A percentile compares a stretch with the other conserved stretches of the same genome.
Conservation (phyloP, 2,113 vertebrate species). For the Halichoeres trimaculatus region DNA sequence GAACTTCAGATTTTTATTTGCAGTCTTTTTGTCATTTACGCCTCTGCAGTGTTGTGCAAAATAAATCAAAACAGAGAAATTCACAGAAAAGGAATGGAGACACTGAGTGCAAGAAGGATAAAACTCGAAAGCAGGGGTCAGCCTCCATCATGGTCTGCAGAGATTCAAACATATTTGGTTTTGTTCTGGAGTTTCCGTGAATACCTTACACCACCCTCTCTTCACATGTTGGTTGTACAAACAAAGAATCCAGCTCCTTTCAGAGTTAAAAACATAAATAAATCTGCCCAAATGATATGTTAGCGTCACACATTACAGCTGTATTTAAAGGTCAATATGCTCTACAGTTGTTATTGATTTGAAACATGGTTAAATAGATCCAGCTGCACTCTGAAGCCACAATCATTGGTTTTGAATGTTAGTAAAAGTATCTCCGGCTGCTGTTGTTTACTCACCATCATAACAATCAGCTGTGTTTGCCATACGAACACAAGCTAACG, state of each 20-base stretch:
- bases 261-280: neutral
- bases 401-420: slow-evolving; percentile 81
- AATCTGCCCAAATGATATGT: neutral
- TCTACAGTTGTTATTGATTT: neutral
- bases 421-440: neutral
- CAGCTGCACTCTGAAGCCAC: slow-evolving; percentile 77
- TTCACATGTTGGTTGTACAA: neutral
- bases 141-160: neutral
- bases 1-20: slow-evolving; percentile 10
- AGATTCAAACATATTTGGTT: too few relatives aligned
- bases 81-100: too few relatives aligned
- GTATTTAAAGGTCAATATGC: slow-evolving; percentile 4
- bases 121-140: neutral
- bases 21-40: slow-evolving; percentile 11
- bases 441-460: slow-evolving; percentile 2
- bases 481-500: neutral
- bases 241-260: neutral
- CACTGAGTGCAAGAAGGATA: neutral
- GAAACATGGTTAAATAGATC: slow-evolving; percentile 32
- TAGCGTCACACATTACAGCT: neutral
- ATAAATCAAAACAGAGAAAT: slow-evolving; percentile 7
- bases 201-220: neutral
- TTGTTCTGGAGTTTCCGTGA: neutral
- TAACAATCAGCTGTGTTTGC: too few relatives aligned
- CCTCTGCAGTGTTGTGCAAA: slow-evolving; percentile 10